These are phyloP conservation scores for Frankliniella intonsa DNA, from an alignment of 2,888 invertebrate species.

Conservation along the genomic window DNA sequence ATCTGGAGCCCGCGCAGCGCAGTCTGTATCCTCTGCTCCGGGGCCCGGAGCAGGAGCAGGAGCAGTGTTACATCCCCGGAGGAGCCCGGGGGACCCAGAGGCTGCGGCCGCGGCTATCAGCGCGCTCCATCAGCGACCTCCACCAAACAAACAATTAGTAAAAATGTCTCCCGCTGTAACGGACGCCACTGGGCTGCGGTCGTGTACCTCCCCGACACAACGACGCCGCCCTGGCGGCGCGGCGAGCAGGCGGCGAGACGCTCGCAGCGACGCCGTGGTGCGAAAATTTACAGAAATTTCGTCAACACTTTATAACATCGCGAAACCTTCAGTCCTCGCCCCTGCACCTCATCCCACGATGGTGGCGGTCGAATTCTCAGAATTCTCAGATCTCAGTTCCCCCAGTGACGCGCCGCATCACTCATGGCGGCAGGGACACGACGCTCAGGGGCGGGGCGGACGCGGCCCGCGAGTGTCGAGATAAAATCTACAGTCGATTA, in stretches of 20 bases:
- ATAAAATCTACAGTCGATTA: neutral
- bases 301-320: too few relatives aligned
- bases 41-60: neutral
- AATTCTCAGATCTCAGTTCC: too few relatives aligned
- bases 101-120: neutral
- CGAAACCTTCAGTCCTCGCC: too few relatives aligned
- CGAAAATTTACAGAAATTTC: too few relatives aligned
- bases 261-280: too few relatives aligned
- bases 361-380: too few relatives aligned
- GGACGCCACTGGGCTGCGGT: neutral
- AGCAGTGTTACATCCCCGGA: neutral
- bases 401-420: neutral
- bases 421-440: neutral
- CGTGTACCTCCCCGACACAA: too few relatives aligned
- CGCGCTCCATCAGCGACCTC: slow-evolving; percentile 2
- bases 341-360: too few relatives aligned
- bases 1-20: neutral
- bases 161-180: slow-evolving; percentile 17
- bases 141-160: slow-evolving; percentile 25
- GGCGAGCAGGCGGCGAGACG: too few relatives aligned
- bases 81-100: neutral
- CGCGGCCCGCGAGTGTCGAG: neutral
- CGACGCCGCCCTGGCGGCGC: too few relatives aligned
- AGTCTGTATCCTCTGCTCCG: too few relatives aligned
- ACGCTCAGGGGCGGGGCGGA: neutral